phyloP scores from a whole-genome alignment of 2,888 invertebrate species.

The Cactoblastis cactorum region DNA sequence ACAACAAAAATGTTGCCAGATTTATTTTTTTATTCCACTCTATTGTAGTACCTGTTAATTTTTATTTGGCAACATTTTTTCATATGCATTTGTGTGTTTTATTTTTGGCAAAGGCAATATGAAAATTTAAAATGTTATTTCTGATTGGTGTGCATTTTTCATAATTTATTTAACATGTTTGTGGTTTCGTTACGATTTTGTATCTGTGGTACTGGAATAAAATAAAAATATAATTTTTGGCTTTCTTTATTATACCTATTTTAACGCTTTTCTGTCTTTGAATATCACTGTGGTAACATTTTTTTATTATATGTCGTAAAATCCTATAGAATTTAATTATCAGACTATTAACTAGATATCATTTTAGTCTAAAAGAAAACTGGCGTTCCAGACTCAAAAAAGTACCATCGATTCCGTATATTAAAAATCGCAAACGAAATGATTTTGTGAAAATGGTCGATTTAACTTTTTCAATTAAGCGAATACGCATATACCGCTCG shows the following conservation, averaged over 20 bases:
- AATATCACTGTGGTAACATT: no score
- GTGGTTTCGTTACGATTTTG: not conserved
- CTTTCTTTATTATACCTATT: no score
- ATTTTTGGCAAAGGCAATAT: not conserved
- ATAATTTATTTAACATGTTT: not conserved
- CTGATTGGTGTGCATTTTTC: not conserved
- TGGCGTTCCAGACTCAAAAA: constrained; percentile 8
- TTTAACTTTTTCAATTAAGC: constrained; percentile 73
- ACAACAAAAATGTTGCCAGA: constrained; percentile 28
- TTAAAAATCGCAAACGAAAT: constrained; percentile 40
- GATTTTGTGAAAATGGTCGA: constrained; percentile 60
- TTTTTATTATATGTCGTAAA: no score
- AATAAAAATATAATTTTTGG: no score
- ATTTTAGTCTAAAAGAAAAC: not conserved
- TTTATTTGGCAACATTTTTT: constrained; percentile 2
- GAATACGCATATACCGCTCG: constrained; percentile 43
- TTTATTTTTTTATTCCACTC: constrained; percentile 9
- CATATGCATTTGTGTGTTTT: constrained; percentile 2
- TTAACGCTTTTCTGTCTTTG: no score
- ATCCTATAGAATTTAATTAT: no score
- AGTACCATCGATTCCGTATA: constrained; percentile 18
- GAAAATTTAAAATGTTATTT: not conserved
- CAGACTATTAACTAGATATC: not conserved
- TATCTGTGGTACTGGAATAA: no score
- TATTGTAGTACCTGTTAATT: constrained; percentile 6